Conservation (phyloP, 2,888 invertebrate genomes). For the Acanthococcus lagerstroemiae region DNA sequence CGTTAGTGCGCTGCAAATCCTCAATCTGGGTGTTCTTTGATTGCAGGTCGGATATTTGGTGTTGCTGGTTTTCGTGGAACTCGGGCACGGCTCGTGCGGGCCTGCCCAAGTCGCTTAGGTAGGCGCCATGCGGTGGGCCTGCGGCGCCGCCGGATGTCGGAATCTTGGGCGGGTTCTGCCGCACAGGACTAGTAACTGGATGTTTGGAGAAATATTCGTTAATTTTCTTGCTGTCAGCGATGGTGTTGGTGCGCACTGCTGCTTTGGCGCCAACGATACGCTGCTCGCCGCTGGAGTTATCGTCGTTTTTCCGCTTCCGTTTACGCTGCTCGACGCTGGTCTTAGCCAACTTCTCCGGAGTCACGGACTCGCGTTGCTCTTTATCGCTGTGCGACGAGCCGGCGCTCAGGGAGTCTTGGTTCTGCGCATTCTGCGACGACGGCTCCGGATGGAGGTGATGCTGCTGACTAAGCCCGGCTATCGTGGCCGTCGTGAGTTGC, state of each 20-base stretch:
- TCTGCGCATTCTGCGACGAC: background rate
- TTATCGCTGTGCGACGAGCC: constrained; percentile 92
- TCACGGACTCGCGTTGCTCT: constrained; percentile 64
- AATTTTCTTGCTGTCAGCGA: constrained; percentile 70
- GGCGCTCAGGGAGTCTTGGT: constrained; percentile 26
- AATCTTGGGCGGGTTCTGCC: constrained; percentile 45
- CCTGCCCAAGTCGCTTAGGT: constrained; percentile 49
- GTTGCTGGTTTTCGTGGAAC: constrained; percentile 75
- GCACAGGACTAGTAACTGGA: constrained; percentile 70
- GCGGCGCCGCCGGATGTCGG: constrained; percentile 5
- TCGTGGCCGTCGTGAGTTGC: background rate
- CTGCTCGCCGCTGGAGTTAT: constrained; percentile 32
- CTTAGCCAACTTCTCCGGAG: constrained; percentile 58
- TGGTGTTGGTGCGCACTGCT: constrained; percentile 40
- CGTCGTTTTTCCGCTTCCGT: constrained; percentile 53
- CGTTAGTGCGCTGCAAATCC: constrained; percentile 84
- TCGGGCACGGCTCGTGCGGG: constrained; percentile 73
- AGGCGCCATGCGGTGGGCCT: constrained; percentile 2
- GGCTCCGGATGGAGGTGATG: constrained; percentile 4
- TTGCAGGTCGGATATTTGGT: constrained; percentile 81
- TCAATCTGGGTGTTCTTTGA: constrained; percentile 84
- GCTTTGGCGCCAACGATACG: constrained; percentile 46
- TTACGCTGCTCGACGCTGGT: constrained; percentile 60
- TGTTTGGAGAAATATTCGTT: constrained; percentile 81
- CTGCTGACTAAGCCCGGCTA: constrained; percentile 1